These are phyloP conservation scores for Dendrolimus houi DNA, from an alignment of 2,888 invertebrate genomes.

Conservation along the genomic window DNA sequence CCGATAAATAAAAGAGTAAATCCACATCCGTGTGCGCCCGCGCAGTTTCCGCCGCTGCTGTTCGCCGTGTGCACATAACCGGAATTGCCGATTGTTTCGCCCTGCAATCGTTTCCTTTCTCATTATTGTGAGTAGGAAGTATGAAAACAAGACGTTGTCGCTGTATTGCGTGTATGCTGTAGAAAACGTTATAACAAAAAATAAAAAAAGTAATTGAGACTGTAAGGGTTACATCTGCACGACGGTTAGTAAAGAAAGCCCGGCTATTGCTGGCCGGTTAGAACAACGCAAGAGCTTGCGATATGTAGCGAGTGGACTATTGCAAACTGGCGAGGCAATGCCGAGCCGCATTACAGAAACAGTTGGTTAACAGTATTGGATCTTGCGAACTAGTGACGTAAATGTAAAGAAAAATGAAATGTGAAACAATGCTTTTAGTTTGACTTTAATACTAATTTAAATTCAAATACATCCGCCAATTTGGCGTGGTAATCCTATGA, in stretches of 20 bases:
- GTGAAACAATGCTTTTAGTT: constrained; percentile 27
- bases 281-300: constrained; percentile 67
- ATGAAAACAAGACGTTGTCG: constrained; percentile 41
- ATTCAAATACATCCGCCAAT: constrained; percentile 26
- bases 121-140: constrained; percentile 60
- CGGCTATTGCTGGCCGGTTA: constrained; percentile 29
- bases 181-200: no score
- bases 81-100: constrained; percentile 64
- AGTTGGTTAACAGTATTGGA: constrained; percentile 59
- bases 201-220: no score
- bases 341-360: constrained; percentile 50
- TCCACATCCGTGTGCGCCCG: constrained; percentile 59
- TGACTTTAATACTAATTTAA: constrained; percentile 36
- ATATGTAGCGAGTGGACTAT: constrained; percentile 59
- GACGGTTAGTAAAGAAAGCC: constrained; percentile 57
- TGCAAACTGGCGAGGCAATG: constrained; percentile 50
- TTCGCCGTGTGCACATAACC: constrained; percentile 36
- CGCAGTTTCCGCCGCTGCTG: constrained; percentile 56
- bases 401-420: constrained; percentile 50
- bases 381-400: constrained; percentile 44
- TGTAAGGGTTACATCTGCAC: constrained; percentile 26
- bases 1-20: constrained; percentile 65
- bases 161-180: constrained; percentile 2
- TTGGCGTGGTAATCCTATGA: constrained; percentile 32
- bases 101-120: constrained; percentile 60